phyloP scores from a whole-genome alignment of 2,113 vertebrate genomes.

The Microcebus lehilahytsara region DNA sequence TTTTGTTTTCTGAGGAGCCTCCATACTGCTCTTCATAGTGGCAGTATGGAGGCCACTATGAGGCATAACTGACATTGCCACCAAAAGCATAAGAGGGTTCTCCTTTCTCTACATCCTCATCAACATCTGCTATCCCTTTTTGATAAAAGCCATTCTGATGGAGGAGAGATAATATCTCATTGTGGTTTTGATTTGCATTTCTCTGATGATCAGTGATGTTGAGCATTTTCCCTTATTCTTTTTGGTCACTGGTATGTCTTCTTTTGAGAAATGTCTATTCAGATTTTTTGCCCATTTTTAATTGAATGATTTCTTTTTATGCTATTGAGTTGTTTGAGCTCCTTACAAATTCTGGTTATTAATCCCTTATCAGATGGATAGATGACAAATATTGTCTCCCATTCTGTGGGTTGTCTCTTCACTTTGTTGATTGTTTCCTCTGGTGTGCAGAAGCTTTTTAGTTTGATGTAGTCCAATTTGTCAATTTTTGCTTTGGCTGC shows the following conservation, averaged over 20 bases:
- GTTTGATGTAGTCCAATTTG: neutral
- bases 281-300: neutral
- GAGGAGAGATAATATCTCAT: neutral
- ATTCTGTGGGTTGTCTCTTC: neutral
- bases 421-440: neutral
- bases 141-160: neutral
- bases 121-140: neutral
- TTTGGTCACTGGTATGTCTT: neutral
- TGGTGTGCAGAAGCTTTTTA: neutral
- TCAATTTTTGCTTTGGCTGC: neutral
- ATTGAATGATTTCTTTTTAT: neutral
- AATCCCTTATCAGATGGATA: neutral
- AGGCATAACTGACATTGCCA: neutral
- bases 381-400: neutral
- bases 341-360: neutral
- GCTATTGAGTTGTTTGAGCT: neutral
- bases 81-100: neutral
- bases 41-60: neutral
- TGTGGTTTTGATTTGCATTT: neutral
- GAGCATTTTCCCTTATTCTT: neutral
- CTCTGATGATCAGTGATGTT: neutral
- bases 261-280: no score
- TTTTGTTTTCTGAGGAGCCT: neutral
- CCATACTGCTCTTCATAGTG: neutral
- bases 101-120: neutral